A percentile compares a stretch with the other conserved stretches of the same genome.
These are phyloP conservation scores for Onchidella celtica DNA, from an alignment of 2,888 invertebrate genomes.

Conservation along the genomic window DNA sequence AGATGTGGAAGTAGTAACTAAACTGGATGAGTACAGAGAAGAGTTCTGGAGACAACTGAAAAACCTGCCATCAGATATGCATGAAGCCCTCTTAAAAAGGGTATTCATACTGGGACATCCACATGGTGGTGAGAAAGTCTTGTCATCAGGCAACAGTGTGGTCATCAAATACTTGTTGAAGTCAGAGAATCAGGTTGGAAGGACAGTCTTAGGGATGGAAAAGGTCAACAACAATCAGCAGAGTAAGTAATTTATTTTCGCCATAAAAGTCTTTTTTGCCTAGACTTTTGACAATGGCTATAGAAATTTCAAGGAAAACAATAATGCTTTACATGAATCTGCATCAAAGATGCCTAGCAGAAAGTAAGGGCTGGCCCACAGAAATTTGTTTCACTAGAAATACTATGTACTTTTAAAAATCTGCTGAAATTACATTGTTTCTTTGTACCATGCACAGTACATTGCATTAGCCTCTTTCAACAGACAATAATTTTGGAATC, in stretches of 20 bases:
- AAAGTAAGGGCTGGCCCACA: too few relatives aligned
- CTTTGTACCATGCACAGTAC: too few relatives aligned
- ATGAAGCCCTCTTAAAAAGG: not conserved
- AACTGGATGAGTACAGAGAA: not conserved
- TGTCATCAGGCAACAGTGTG: constrained; percentile 18
- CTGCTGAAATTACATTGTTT: too few relatives aligned
- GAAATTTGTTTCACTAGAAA: too few relatives aligned
- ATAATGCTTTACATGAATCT: too few relatives aligned
- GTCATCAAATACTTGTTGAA: constrained; percentile 22
- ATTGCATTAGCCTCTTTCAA: too few relatives aligned
- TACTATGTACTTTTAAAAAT: too few relatives aligned
- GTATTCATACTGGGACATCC: constrained; percentile 31
- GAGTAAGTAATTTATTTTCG: constrained; percentile 16
- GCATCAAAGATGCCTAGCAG: too few relatives aligned
- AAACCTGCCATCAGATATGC: not conserved
- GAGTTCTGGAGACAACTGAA: not conserved
- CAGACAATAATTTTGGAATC: too few relatives aligned
- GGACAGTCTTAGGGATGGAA: not conserved
- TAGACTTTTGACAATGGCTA: not conserved
- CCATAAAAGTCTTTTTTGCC: not conserved
- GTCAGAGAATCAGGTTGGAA: not conserved
- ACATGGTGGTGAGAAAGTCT: constrained; percentile 34
- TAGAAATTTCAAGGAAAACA: not conserved
- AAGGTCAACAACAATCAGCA: constrained; percentile 16
- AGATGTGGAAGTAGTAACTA: not conserved